phyloP scores from a whole-genome alignment of 2,113 vertebrate genomes.

The Psilopsiagon aymara region DNA sequence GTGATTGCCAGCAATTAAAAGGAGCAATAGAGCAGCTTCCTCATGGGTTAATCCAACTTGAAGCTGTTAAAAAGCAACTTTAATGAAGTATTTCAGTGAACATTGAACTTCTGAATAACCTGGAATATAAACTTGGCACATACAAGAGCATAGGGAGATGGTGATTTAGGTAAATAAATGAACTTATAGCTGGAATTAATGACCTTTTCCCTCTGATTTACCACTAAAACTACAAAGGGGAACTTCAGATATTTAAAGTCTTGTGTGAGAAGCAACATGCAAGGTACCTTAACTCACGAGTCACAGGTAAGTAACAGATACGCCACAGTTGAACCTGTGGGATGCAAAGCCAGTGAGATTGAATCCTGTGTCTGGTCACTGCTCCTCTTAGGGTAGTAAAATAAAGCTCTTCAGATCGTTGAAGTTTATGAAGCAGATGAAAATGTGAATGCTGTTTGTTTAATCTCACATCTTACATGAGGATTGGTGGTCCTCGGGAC shows the following conservation, averaged over 20 bases:
- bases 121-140: neutral
- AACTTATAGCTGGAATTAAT: neutral
- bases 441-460: neutral
- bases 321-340: neutral
- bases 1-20: neutral
- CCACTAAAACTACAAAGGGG: neutral
- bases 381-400: neutral
- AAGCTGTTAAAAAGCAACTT: neutral
- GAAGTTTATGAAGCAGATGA: neutral
- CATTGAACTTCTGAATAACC: neutral
- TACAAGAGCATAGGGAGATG: neutral
- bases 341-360: neutral
- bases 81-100: neutral
- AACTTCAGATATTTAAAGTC: neutral
- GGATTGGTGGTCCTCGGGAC: neutral
- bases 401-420: accelerated
- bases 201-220: neutral
- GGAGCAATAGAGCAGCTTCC: neutral
- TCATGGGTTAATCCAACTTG: neutral
- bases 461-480: neutral
- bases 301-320: neutral
- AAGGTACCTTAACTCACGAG: neutral
- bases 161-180: neutral
- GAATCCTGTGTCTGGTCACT: neutral
- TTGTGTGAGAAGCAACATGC: neutral